Conservation (phyloP, 2,888 invertebrate genomes). For the Dicycla oo region DNA sequence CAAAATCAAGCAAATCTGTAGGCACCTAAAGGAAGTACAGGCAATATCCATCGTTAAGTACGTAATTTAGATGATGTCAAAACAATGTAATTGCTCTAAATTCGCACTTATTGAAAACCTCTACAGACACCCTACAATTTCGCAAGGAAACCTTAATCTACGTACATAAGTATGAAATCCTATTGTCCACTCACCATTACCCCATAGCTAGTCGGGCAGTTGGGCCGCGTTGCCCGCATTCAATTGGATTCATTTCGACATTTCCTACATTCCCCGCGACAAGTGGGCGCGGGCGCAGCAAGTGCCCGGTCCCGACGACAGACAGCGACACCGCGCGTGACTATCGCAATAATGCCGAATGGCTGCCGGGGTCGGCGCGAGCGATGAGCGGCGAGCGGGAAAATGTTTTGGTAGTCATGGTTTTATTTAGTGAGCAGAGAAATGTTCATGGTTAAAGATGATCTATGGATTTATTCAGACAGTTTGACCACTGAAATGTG, state of each 20-base stretch:
- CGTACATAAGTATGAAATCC: conserved; percentile 19
- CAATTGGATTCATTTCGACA: conserved; percentile 62
- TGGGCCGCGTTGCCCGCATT: conserved; percentile 19
- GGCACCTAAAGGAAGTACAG: not conserved
- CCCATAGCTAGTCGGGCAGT: conserved; percentile 35
- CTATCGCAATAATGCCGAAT: conserved; percentile 71
- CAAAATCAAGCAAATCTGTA: not conserved
- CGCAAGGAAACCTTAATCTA: conserved; percentile 32
- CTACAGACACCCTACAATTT: conserved; percentile 13
- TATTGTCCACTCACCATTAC: conserved; percentile 56
- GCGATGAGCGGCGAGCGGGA: not conserved
- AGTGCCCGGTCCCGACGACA: conserved; percentile 70
- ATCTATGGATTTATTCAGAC: not conserved
- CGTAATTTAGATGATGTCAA: not conserved
- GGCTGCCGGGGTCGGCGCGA: conserved; percentile 14
- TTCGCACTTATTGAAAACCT: conserved; percentile 9
- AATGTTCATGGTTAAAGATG: not conserved
- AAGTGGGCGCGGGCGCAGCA: conserved; percentile 76
- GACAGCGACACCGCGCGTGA: conserved; percentile 74
- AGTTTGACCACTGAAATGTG: not conserved
- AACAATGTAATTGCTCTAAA: not conserved
- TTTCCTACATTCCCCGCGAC: conserved; percentile 70
- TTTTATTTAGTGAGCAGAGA: not conserved
- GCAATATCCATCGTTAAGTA: no score
- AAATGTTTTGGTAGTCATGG: not conserved